Conservation (phyloP, 2,113 vertebrate species). For the Rhinolophus sinicus region DNA sequence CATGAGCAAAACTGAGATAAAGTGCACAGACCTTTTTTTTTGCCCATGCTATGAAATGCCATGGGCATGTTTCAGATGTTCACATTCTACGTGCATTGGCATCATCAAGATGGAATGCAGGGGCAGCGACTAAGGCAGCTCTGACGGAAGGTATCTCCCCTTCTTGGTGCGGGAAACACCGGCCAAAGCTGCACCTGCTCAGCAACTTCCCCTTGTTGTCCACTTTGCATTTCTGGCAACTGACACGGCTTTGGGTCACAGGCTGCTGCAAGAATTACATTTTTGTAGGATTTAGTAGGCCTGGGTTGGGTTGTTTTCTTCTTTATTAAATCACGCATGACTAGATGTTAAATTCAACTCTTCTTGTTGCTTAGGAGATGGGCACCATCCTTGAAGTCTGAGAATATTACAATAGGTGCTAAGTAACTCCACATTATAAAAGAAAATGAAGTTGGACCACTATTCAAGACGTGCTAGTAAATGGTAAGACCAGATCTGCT, state of each 20-base stretch:
- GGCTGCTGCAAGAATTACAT: background rate
- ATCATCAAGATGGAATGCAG: background rate
- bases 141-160: background rate
- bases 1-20: background rate
- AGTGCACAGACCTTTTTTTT: background rate
- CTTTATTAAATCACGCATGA: background rate
- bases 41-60: background rate
- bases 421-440: background rate
- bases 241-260: background rate
- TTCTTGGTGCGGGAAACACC: background rate
- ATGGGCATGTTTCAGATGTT: background rate
- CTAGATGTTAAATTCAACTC: constrained; percentile 1
- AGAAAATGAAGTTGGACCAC: background rate
- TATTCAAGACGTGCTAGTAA: background rate
- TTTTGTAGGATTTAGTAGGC: background rate
- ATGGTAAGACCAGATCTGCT: background rate
- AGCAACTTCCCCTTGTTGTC: background rate
- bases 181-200: background rate
- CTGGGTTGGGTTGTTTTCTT: background rate
- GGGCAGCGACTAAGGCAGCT: background rate
- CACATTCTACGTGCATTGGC: background rate
- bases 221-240: background rate
- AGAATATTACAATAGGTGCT: background rate
- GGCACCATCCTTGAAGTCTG: constrained; percentile 31
- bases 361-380: constrained; percentile 40